Base-by-base conservation (phyloP, 2,113 vertebrate species). In the Anhinga rufa region DNA sequence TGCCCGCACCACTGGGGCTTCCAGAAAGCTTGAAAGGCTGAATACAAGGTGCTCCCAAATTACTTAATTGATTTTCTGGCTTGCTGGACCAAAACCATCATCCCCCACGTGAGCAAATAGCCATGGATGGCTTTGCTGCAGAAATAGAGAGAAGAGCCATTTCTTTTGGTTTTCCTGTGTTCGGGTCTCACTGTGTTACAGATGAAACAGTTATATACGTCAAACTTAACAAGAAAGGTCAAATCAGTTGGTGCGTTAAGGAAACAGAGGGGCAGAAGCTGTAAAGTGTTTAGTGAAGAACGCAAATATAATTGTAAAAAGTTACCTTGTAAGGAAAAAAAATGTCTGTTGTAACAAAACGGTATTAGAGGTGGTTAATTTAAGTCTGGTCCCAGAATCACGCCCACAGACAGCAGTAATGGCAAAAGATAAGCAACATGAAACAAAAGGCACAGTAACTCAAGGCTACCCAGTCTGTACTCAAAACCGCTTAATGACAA, bases 201-300 rank as follows among this genome's bases (percentile, higher is more conserved):
- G 14, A 29, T 4, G 3, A 49, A 54, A 9, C 2, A 4, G 52
- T 40, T 16, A 2, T 4, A 24, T 4, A 22, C 1, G 2, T 8
- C 60, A 66, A 77, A 36, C 5, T 8, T 2, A 44, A 81, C 3
- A 29, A 40, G 10, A 70, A 36, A 52, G 7, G 7, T 28, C 69
- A 71, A 49, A 34, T 26, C 34, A 48, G 55, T 57, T 6, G 12
- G 21, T 10, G n/a, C 54, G 40, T 24, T 36, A 40, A 51, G 34
- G n/a, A 38, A n/a, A 70, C 7, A 25, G 21, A 14, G 28, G 34
- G 29, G 16, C 38, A 70, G 14, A 68, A 80, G 38, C 14, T 12
- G 10, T 2, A 6, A 38, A 46, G 11, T 9, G 28, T 72, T 92
- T 64, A 28, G 32, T 3, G 20, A 82, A 62, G 38, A 79, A 46